Conservation (phyloP, 2,888 invertebrate genomes). For the Lithophane socia region DNA sequence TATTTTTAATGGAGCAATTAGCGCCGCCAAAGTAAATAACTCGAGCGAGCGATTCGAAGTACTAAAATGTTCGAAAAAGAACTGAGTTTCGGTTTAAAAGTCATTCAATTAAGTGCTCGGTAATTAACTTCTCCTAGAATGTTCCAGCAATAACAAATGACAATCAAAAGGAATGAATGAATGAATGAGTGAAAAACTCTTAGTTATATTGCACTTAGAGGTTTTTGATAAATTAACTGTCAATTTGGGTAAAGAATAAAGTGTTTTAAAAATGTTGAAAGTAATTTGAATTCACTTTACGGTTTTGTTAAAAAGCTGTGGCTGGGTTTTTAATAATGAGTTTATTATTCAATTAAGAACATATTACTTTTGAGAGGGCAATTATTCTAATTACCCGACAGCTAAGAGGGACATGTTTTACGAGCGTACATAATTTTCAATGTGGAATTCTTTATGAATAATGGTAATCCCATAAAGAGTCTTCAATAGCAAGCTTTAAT, state of each 20-base stretch:
- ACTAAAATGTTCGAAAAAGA: constrained; percentile 49
- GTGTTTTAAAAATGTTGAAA: constrained; percentile 27
- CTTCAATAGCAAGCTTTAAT: not conserved
- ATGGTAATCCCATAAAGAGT: too few species aligned
- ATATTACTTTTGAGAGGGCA: constrained; percentile 11
- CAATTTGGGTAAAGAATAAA: constrained; percentile 42
- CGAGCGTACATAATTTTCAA: not conserved
- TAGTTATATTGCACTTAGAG: constrained; percentile 39
- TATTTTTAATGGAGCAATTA: constrained; percentile 53
- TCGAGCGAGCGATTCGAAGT: constrained; percentile 26
- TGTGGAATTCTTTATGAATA: accelerated
- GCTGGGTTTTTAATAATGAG: constrained; percentile 21
- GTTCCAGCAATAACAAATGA: constrained; percentile 53
- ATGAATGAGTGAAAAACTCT: constrained; percentile 31
- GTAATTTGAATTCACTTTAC: constrained; percentile 41
- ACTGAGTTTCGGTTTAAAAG: constrained; percentile 50
- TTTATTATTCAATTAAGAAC: constrained; percentile 43
- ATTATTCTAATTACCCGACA: constrained; percentile 1
- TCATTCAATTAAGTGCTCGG: constrained; percentile 58
- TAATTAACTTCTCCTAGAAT: constrained; percentile 58
- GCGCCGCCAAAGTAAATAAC: constrained; percentile 49
- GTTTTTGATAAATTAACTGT: constrained; percentile 50
- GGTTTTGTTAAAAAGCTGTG: constrained; percentile 25
- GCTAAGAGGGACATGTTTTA: not conserved
- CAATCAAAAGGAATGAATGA: constrained; percentile 44